Base-by-base conservation (phyloP, 2,888 invertebrate genomes). In the Ophion slaviceki region DNA sequence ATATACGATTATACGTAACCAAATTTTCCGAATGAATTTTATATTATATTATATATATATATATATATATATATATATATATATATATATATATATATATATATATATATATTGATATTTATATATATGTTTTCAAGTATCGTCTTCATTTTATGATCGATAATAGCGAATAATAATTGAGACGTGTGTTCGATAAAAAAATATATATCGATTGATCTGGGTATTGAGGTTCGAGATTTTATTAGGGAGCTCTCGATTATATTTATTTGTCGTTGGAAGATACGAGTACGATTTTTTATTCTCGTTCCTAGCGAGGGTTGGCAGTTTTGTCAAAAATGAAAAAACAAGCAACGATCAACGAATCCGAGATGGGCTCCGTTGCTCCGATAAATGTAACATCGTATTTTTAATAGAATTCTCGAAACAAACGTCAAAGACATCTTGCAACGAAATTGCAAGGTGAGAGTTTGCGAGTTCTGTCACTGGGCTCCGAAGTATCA, bases 401-500 rank as follows among this genome's bases (percentile, higher is more conserved):
- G 36, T 66, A 45, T 57, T 61, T 11, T 80, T 76, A 36, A 67
- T 67, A 45, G 45, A 2, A 57, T 57, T 68, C 47, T 83, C 57
- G 53, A 28, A 66, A 64, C 86, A 84, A 86, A 86, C 86, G 24
- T 86, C 83, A 20, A 78, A 53, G 14, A 70, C 84, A 86, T 10
- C 84, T 86, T 78, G 80, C 2, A 32, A 77, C 20, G 10, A 74
- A 78, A 74, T 59, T 59, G 24, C 86, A 84, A 86, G 86, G 84
- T 78, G 84, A 59, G 83, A 81, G 86, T 81, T 84, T 66, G 86
- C 36, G 53, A 57, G 59, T 61, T 36, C 20, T 53, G 53, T 53
- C 67, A 40, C 47, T 20, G 78, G 36, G 53, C 45, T 80, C 6
- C 14, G 76, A 40, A 57, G 10, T 59, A 57, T 59, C 36, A n/a